Evolutionary conservation across 2,888 invertebrate genomes (phyloP), one percentile per base, ranked within the genome.

Genomic region (Uropetala carovei): DNA sequence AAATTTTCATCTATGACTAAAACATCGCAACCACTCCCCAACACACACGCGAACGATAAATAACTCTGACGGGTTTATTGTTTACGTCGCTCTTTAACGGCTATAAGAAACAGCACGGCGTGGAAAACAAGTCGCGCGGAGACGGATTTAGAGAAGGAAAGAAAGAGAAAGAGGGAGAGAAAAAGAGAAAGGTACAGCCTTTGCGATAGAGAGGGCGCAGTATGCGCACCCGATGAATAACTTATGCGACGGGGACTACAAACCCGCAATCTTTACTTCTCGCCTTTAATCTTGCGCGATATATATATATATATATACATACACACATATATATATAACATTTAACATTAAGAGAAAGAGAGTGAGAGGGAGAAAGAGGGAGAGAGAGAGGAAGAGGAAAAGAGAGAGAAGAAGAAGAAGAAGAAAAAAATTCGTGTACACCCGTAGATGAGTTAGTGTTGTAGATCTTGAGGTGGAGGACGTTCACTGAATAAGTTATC

Each of bases 361-460:
- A 22, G 59, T n/a, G n/a, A n/a, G n/a, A n/a, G n/a, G n/a, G n/a
- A n/a, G n/a, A n/a, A 59, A 59, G 27, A 4, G n/a, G n/a, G n/a
- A n/a, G n/a, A n/a, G n/a, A n/a, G n/a, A 59, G 30, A 86, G n/a
- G 2, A 57, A 86, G 59, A 16, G 86, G n/a, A 60, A 30, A 75
- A 75, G 27, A 22, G 59, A 59, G 27, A 22, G 59, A 59, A 59
- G 27, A 4, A 59, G 30, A 86, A 10, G 2, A 57, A 86, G 59
- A 16, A 59, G n/a, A 60, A 30, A 75, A 75, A 75, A 86, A 86
- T 86, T 60, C 22, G 89, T 58, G 43, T 86, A 27, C 64, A 89
- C 89, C 43, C 89, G 89, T 89, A 60, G 89, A 89, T 89, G 89
- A 89, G 64, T 64, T 68, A 68, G 89, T 89, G 89, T 89, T 64